These are phyloP conservation scores for Pocillopora verrucosa DNA, from an alignment of 64 coral and sea anemone species.

Conservation along the genomic window DNA sequence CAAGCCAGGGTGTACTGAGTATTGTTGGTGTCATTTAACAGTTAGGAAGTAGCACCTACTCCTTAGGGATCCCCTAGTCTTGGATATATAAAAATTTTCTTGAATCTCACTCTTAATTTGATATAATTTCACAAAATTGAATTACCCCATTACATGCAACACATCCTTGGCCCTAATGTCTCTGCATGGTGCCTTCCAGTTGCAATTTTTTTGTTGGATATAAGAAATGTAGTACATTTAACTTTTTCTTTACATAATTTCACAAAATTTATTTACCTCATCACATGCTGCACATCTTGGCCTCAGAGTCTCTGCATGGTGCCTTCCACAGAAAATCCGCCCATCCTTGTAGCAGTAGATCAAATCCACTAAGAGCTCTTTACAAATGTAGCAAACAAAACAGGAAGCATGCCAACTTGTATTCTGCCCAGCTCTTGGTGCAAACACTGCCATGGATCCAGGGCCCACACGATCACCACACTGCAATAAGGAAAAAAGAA, in stretches of 20 bases:
- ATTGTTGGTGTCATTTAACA: too few relatives aligned
- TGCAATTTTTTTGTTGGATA: too few relatives aligned
- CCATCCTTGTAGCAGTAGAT: conserved; percentile 99
- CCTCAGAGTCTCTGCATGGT: conserved; percentile 90
- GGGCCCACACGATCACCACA: conserved; percentile 72
- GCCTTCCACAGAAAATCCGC: conserved; percentile 91
- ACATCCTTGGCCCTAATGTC: too few relatives aligned
- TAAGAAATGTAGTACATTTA: background rate
- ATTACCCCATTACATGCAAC: too few relatives aligned
- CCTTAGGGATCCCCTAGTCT: too few relatives aligned
- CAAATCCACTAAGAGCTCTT: conserved; percentile 89
- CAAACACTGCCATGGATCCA: conserved; percentile 91
- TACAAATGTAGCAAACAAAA: conserved; percentile 85
- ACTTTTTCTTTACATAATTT: background rate
- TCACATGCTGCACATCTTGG: conserved; percentile 98
- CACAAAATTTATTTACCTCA: conserved; percentile 66
- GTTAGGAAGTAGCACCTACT: too few relatives aligned
- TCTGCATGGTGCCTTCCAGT: too few relatives aligned
- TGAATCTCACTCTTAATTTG: too few relatives aligned
- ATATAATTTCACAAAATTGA: too few relatives aligned
- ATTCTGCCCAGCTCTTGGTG: conserved; percentile 83
- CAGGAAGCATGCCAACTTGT: conserved; percentile 89
- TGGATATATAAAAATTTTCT: too few relatives aligned
- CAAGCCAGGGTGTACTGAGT: too few relatives aligned
- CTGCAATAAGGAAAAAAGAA: conserved; percentile 29